Conservation (phyloP, 2,888 invertebrate species). For the Stictocephala bisonia region DNA sequence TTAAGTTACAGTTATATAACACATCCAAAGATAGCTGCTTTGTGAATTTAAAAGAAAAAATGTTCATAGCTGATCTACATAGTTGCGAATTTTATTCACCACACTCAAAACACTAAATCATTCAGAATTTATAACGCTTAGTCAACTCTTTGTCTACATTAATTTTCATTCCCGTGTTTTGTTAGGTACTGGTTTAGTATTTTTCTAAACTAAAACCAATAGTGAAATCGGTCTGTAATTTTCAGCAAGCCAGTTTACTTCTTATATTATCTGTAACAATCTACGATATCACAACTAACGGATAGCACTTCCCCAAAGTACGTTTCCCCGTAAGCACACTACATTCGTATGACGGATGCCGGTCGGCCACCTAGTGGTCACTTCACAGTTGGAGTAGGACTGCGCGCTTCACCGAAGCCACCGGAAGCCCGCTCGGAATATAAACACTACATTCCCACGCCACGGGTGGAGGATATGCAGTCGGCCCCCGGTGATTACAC, state of each 20-base stretch:
- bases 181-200: not conserved
- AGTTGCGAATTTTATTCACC: too few relatives aligned
- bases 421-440: slow-evolving; percentile 21
- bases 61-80: too few relatives aligned
- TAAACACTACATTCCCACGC: slow-evolving; percentile 38
- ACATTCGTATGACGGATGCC: not conserved
- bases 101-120: too few relatives aligned
- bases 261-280: too few relatives aligned
- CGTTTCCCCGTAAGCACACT: not conserved
- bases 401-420: not conserved
- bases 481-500: slow-evolving; percentile 25
- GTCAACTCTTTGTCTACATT: too few relatives aligned
- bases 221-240: too few relatives aligned
- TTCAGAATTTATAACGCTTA: too few relatives aligned
- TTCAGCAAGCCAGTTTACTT: too few relatives aligned
- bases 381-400: not conserved
- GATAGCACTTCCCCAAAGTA: not conserved
- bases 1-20: too few relatives aligned
- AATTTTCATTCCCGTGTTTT: not conserved
- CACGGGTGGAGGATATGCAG: not conserved
- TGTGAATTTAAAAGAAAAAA: too few relatives aligned
- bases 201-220: not conserved
- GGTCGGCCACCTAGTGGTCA: not conserved
- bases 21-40: too few relatives aligned
- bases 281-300: too few relatives aligned